Base-by-base conservation (phyloP, 1,140 invertebrate species). In the Hycleus phaleratus region DNA sequence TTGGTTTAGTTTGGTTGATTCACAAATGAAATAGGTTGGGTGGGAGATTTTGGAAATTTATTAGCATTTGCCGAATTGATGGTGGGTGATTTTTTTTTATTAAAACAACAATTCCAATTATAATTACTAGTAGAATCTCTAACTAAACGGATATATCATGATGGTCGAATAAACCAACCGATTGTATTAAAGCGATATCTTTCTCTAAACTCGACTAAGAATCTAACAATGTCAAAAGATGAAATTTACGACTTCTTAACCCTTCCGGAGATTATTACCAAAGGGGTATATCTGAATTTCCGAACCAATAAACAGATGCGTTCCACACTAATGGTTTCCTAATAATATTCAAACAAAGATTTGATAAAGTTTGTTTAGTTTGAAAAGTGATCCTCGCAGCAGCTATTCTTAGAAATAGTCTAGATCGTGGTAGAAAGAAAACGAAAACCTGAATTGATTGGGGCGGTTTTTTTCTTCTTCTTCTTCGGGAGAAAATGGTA, bases 291-390 rank as follows among this genome's bases (percentile, higher is more conserved):
- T 68, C 64, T 64, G 60, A 63, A 68, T 68, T 68, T 68, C 66
- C 66, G 63, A 68, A 68, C 66, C 66, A 68, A 68, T 68, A 68
- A 66, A 63, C 66, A 68, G 66, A 62, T 68, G 66, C 62, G 62
- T 67, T 64, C 62, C 58, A 39, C 46, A 47, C 51, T 67, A 61
- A 67, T 66, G 62, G 62, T 50, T 63, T 46, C 62, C 53, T 55
- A 51, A 46, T 55, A 51, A 46, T 57, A 39, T 42, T 42, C 40
- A 42, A n/a, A 42, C 32, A 32, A 32, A 32, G 32, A 42, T 42
- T 42, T 42, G 1, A 42, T 42, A 42, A 42, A 42, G 40, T 42
- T 42, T 42, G 40, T n/a, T n/a, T 42, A 42, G 11, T 42, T 42
- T 11, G 11, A 42, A 42, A 42, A 42, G 11, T 10, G 4, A n/a